phyloP scores from a whole-genome alignment of 2,113 vertebrate genomes.

The Eira barbara region DNA sequence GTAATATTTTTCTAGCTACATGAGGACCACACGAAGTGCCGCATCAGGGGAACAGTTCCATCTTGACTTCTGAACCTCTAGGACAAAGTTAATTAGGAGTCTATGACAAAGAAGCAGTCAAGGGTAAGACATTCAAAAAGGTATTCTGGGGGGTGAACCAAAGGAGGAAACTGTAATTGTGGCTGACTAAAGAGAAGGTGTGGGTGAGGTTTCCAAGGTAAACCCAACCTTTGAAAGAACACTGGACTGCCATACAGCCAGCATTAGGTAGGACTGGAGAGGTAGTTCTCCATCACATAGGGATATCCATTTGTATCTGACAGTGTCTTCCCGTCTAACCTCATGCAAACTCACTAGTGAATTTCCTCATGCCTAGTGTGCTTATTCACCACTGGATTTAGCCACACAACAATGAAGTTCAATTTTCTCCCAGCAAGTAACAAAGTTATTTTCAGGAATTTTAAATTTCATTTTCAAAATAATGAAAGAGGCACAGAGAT shows the following conservation, averaged over 20 bases:
- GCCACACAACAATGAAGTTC: neutral
- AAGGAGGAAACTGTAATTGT: neutral
- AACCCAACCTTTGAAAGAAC: neutral
- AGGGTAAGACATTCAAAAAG: neutral
- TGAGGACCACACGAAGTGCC: neutral
- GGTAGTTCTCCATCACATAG: neutral
- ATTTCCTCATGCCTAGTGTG: neutral
- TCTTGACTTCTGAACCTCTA: neutral
- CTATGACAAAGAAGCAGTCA: neutral
- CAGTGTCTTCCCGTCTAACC: neutral
- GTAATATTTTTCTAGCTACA: neutral
- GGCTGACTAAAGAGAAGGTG: neutral
- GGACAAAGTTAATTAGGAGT: neutral
- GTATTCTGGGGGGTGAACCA: neutral
- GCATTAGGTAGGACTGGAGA: neutral
- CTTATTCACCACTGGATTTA: neutral
- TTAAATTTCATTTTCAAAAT: constrained; percentile 1
- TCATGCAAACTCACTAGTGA: neutral
- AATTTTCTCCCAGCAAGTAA: neutral
- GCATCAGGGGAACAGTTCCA: neutral
- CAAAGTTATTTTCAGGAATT: neutral
- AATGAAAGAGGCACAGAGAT: neutral
- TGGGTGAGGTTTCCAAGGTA: neutral
- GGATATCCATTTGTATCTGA: neutral
- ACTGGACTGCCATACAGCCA: neutral